A percentile compares a stretch with the other conserved stretches of the same genome.
Conservation (phyloP, 1,140 invertebrate genomes). For the Rhagoletis zephyria region DNA sequence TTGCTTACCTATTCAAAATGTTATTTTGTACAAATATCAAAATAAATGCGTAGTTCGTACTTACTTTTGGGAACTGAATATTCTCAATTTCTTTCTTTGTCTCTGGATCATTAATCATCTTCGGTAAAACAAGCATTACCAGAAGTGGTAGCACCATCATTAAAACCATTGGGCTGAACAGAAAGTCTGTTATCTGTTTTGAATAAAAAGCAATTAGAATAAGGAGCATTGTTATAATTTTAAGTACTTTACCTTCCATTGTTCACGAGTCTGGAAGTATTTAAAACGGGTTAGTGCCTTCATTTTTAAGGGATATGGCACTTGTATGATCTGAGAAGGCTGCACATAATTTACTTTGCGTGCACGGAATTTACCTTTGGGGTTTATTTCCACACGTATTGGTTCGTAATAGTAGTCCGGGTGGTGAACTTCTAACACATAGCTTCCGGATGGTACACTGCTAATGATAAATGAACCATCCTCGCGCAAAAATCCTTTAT, state of each 20-base stretch:
- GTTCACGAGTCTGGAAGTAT: conserved; percentile 95
- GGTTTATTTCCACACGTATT: conserved; percentile 94
- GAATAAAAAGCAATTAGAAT: background rate
- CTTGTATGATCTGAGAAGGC: conserved; percentile 87
- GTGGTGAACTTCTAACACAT: conserved; percentile 93
- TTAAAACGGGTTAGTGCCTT: conserved; percentile 85
- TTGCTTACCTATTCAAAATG: conserved; percentile 80
- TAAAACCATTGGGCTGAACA: conserved; percentile 97
- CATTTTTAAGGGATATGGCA: conserved; percentile 92
- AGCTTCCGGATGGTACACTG: conserved; percentile 93
- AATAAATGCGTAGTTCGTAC: background rate
- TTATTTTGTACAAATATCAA: background rate
- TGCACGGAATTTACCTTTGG: conserved; percentile 95
- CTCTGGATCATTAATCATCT: conserved; percentile 97
- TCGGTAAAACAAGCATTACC: conserved; percentile 92
- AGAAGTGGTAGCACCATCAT: conserved; percentile 96
- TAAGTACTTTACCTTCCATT: conserved; percentile 81
- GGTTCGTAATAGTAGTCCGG: conserved; percentile 93
- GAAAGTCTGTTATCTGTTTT: conserved; percentile 85
- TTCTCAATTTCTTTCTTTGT: conserved; percentile 95
- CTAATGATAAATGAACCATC: conserved; percentile 94
- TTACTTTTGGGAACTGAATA: conserved; percentile 74
- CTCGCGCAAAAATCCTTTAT: conserved; percentile 88
- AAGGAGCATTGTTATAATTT: background rate
- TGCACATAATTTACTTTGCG: conserved; percentile 96